These are phyloP conservation scores for Erpobdella octoculata DNA, from an alignment of 2,888 invertebrate genomes.

Conservation along the genomic window DNA sequence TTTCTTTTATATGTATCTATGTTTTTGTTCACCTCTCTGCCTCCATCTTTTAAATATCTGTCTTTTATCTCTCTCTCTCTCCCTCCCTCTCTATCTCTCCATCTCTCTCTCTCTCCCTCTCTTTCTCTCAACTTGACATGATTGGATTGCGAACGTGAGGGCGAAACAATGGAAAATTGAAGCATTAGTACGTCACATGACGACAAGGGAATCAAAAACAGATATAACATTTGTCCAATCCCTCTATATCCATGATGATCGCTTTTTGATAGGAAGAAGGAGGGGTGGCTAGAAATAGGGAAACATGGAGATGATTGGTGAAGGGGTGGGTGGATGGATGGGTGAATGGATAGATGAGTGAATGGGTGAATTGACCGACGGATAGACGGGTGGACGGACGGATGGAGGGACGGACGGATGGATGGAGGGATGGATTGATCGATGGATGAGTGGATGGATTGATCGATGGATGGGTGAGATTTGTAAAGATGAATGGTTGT, in stretches of 20 bases:
- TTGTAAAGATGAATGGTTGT: too few relatives aligned
- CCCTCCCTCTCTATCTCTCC: not conserved
- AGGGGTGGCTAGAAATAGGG: not conserved
- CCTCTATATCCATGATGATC: too few relatives aligned
- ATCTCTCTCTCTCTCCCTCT: not conserved
- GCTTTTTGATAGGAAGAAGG: not conserved
- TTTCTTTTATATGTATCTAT: too few relatives aligned
- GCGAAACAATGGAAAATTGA: slow-evolving; percentile 12
- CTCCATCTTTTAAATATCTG: not conserved
- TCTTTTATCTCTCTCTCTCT: not conserved
- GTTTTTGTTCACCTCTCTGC: slow-evolving; percentile 6
- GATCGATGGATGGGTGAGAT: not conserved
- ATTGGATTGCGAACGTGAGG: not conserved
- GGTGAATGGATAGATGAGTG: not conserved
- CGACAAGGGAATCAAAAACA: not conserved
- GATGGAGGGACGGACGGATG: not conserved
- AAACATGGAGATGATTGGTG: not conserved
- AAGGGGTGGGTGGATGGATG: not conserved
- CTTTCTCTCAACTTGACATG: not conserved
- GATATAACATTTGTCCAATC: slow-evolving; percentile 3
- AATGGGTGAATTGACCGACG: not conserved
- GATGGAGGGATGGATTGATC: not conserved
- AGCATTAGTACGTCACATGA: not conserved
- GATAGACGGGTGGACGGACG: not conserved
- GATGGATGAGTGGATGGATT: not conserved